phyloP scores from a whole-genome alignment of 2,888 invertebrate genomes.

The Neuroscelio doddi region DNA sequence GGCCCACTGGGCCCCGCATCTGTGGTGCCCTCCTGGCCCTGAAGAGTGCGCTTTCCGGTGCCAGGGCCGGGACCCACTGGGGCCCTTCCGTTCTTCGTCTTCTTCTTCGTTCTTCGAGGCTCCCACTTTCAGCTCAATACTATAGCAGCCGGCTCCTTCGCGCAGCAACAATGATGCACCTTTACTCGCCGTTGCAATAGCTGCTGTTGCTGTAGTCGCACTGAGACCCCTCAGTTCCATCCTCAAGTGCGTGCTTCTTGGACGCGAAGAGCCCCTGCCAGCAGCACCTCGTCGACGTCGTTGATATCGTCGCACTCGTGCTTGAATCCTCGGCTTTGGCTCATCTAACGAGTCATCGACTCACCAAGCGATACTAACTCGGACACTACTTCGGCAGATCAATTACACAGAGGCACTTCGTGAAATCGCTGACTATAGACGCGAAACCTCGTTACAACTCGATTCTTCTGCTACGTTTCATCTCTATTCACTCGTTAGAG shows the following conservation, averaged over 20 bases:
- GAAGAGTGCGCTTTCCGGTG: slow-evolving; percentile 17
- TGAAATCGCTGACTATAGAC: background rate
- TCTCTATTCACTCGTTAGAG: no score
- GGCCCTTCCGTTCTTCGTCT: slow-evolving; percentile 18
- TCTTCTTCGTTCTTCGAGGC: slow-evolving; percentile 20
- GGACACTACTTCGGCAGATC: no score
- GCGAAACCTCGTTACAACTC: background rate
- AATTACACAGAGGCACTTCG: background rate
- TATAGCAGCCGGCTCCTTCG: background rate
- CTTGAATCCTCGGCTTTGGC: no score
- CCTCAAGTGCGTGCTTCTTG: slow-evolving; percentile 7
- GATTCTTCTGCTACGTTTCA: background rate
- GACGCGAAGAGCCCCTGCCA: no score
- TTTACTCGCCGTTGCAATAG: no score
- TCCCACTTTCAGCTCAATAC: slow-evolving; percentile 2
- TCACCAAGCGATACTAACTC: no score
- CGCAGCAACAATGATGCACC: slow-evolving; percentile 1
- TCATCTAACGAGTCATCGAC: no score
- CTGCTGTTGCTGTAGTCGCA: background rate
- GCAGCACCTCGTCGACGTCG: no score
- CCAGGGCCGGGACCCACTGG: no score
- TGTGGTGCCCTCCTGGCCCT: slow-evolving; percentile 61
- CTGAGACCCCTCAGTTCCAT: slow-evolving; percentile 21
- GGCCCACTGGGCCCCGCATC: slow-evolving; percentile 68
- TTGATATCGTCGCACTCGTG: no score